Percentiles rank a stretch among this genome's conserved stretches.
These are phyloP conservation scores for Pterocles burchelli DNA, from an alignment of 2,113 vertebrate species.

Conservation along the genomic window DNA sequence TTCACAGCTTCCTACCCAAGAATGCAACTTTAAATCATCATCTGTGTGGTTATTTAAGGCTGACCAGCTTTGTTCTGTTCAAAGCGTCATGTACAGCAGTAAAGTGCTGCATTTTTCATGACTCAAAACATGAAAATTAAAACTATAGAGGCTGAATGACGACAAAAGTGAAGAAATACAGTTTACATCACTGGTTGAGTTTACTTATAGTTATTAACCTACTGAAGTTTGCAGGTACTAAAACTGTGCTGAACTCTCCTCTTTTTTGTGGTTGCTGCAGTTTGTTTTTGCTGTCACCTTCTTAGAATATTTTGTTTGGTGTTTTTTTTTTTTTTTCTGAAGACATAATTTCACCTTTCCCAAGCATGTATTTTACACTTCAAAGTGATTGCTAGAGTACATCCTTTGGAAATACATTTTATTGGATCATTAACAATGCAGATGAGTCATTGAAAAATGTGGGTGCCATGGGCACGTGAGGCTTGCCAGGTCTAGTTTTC, in stretches of 20 bases:
- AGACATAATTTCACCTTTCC: slow-evolving; percentile 44
- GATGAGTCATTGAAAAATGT: not conserved
- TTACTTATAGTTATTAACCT: slow-evolving; percentile 43
- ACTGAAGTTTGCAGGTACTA: slow-evolving; percentile 32
- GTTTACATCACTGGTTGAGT: slow-evolving; percentile 36
- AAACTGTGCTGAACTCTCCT: slow-evolving; percentile 25
- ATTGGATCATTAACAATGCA: not conserved
- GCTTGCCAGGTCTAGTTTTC: not conserved
- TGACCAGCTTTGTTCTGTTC: not conserved
- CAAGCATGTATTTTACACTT: slow-evolving; percentile 27
- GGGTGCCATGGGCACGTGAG: not conserved
- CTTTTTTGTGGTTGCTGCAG: not conserved
- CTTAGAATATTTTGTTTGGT: not conserved
- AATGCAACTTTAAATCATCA: not conserved
- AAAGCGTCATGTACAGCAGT: not conserved
- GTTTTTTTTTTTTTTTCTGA: not conserved
- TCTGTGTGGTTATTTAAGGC: not conserved
- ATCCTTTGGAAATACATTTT: not conserved
- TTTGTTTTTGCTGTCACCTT: slow-evolving; percentile 39
- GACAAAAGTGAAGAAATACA: slow-evolving; percentile 43
- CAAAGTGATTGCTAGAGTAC: slow-evolving; percentile 24
- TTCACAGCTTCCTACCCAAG: not conserved
- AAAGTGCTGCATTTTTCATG: not conserved
- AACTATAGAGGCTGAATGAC: not conserved
- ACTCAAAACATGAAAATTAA: slow-evolving; percentile 25